A percentile compares a stretch with the other conserved stretches of the same genome.
phyloP scores from a whole-genome alignment of 2,888 invertebrate genomes.

The Zeuzera pyrina region DNA sequence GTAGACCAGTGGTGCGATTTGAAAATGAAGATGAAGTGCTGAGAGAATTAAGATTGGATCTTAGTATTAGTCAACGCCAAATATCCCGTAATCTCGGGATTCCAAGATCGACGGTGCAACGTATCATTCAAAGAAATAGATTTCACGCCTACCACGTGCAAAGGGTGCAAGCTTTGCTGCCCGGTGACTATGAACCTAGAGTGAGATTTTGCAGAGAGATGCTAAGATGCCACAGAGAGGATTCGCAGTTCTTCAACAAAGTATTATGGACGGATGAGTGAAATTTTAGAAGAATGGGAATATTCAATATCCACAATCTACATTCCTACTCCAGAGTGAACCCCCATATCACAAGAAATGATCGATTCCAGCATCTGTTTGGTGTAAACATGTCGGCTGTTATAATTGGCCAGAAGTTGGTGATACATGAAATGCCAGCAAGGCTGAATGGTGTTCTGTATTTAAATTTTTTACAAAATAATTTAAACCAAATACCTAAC shows the following conservation, averaged over 20 bases:
- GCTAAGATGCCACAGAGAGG: slow-evolving; percentile 11
- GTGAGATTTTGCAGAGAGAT: slow-evolving; percentile 13
- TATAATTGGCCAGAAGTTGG: slow-evolving; percentile 8
- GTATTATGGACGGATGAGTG: slow-evolving; percentile 8
- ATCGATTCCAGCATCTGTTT: slow-evolving; percentile 11
- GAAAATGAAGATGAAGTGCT: slow-evolving; percentile 9
- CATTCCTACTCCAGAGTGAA: slow-evolving; percentile 11
- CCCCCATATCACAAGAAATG: slow-evolving; percentile 8
- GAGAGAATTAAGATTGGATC: slow-evolving; percentile 10
- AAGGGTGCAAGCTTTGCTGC: slow-evolving; percentile 12
- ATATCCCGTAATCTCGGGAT: slow-evolving; percentile 12
- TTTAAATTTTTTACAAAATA: slow-evolving; percentile 12
- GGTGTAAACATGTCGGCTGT: slow-evolving; percentile 12
- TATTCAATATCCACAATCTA: slow-evolving; percentile 13
- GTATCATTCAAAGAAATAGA: slow-evolving; percentile 9
- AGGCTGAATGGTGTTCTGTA: slow-evolving; percentile 12
- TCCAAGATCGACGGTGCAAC: slow-evolving; percentile 10
- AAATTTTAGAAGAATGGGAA: slow-evolving; percentile 11
- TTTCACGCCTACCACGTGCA: slow-evolving; percentile 13
- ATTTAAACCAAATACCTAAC: slow-evolving; percentile 8
- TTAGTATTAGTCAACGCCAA: slow-evolving; percentile 11
- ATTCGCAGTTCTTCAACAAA: too few species aligned
- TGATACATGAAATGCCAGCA: slow-evolving; percentile 10
- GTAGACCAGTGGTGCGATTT: slow-evolving; percentile 7
- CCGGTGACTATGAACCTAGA: slow-evolving; percentile 12